These are phyloP conservation scores for Morbakka virulenta DNA, from an alignment of 30 jellyfish, hydroid and myxozoan genomes.

Conservation along the genomic window DNA sequence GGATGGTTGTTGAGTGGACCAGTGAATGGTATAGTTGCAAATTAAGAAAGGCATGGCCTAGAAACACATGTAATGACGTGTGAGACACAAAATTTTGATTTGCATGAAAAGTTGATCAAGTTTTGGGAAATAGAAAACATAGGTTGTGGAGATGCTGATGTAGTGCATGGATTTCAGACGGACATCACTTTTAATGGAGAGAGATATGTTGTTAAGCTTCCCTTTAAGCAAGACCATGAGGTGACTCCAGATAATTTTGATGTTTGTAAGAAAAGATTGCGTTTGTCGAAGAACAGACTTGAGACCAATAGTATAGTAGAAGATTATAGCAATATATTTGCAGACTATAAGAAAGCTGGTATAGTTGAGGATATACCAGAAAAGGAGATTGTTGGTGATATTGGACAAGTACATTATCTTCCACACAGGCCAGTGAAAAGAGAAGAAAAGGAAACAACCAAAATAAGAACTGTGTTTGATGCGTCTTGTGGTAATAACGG, in stretches of 20 bases:
- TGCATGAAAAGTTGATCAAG: not conserved
- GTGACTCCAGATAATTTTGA: not conserved
- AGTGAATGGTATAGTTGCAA: no score
- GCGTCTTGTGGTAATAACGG: slow-evolving; percentile 5
- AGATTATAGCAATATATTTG: not conserved
- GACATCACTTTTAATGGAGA: not conserved
- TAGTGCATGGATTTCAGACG: not conserved
- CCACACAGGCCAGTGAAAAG: slow-evolving; percentile 5
- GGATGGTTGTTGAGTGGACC: no score
- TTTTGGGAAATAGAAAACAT: not conserved
- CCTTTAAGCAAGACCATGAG: slow-evolving; percentile 24
- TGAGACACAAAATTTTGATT: no score
- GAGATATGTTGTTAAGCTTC: slow-evolving; percentile 34
- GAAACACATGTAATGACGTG: no score
- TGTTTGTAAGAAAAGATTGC: not conserved
- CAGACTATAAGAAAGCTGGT: not conserved
- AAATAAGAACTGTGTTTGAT: slow-evolving; percentile 1
- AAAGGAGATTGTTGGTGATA: not conserved
- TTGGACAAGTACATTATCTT: not conserved
- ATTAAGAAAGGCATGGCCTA: no score
- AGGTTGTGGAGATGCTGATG: not conserved
- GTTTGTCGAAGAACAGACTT: not conserved
- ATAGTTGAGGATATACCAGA: not conserved
- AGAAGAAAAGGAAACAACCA: slow-evolving; percentile 4
- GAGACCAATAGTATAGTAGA: not conserved